phyloP scores from a whole-genome alignment of 2,888 invertebrate genomes.

The Papilio elwesi region DNA sequence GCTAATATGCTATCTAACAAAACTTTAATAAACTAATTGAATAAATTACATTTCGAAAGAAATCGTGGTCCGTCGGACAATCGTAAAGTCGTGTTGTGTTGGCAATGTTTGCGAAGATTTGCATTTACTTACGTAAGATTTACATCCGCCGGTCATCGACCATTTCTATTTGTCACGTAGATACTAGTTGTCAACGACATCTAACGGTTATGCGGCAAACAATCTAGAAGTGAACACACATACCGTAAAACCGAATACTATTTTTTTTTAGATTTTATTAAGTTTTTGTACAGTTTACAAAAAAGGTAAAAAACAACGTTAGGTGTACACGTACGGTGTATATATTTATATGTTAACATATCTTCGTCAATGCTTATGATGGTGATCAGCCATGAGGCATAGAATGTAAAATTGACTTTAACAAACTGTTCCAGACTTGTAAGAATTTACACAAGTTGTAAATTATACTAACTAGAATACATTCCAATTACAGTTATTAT shows the following conservation, averaged over 20 bases:
- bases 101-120: conserved; percentile 10
- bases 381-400: too few relatives aligned
- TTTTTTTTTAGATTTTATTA: too few relatives aligned
- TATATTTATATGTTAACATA: too few relatives aligned
- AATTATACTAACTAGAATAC: conserved; percentile 1
- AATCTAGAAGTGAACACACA: not conserved
- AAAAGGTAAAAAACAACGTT: too few relatives aligned
- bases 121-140: conserved; percentile 10
- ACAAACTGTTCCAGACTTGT: not conserved
- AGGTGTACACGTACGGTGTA: too few relatives aligned
- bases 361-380: too few relatives aligned
- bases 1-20: not conserved
- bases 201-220: not conserved
- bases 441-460: not conserved
- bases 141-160: not conserved
- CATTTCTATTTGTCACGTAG: not conserved
- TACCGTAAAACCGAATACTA: too few relatives aligned
- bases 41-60: conserved; percentile 7
- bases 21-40: not conserved
- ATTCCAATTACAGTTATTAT: conserved; percentile 6
- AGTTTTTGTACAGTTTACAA: too few relatives aligned
- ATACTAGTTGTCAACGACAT: conserved; percentile 1
- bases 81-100: not conserved
- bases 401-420: not conserved
- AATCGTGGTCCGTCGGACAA: conserved; percentile 7